These are phyloP conservation scores for Neria commutata DNA, from an alignment of 2,888 invertebrate species.

Conservation along the genomic window DNA sequence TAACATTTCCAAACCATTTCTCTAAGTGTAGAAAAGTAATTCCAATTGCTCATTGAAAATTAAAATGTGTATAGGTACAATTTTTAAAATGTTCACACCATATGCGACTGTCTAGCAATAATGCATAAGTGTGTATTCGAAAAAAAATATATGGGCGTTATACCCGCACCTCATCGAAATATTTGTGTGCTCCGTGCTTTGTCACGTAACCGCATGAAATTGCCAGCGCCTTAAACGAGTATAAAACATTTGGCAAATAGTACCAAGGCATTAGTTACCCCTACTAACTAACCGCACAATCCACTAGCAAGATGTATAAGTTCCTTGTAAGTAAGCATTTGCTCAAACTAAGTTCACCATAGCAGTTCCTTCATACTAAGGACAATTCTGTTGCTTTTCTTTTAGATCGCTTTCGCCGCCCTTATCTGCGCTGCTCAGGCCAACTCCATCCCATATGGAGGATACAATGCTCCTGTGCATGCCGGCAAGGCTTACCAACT, in stretches of 20 bases:
- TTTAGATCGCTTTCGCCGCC: conserved; percentile 29
- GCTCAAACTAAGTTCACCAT: background rate
- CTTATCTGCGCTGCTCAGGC: conserved; percentile 22
- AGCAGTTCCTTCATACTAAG: background rate
- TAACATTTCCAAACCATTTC: no score
- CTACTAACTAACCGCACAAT: conserved; percentile 17
- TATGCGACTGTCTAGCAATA: no score
- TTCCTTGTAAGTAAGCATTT: conserved; percentile 38
- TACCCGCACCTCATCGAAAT: no score
- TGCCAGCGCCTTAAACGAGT: conserved; percentile 13
- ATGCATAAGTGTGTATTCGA: no score
- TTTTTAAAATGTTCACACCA: no score
- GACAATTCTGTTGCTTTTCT: background rate
- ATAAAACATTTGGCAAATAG: conserved; percentile 21
- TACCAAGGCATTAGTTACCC: conserved; percentile 11
- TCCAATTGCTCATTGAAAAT: no score
- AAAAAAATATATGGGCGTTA: no score
- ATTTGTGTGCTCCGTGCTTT: conserved; percentile 25
- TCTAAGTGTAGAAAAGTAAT: no score
- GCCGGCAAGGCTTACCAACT: background rate
- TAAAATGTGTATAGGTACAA: no score
- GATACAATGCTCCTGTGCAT: background rate
- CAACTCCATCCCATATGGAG: background rate
- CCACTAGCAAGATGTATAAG: conserved; percentile 23
- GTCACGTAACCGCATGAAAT: conserved; percentile 35